phyloP scores from a whole-genome alignment of 2,113 vertebrate genomes.

The Nannospalax galili region DNA sequence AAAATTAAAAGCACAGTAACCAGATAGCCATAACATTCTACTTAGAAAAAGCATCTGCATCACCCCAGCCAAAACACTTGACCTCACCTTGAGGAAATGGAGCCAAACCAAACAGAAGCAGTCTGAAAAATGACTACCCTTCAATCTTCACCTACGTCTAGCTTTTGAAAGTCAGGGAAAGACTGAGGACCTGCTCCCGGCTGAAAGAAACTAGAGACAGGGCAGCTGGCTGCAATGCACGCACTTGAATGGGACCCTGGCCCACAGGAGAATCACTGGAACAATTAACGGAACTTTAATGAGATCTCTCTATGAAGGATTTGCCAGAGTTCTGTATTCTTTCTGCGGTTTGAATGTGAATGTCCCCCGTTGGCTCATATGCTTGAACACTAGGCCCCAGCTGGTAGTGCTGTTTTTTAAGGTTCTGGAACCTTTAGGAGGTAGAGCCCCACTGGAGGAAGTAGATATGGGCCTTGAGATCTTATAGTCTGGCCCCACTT shows the following conservation, averaged over 20 bases:
- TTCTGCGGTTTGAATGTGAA: background rate
- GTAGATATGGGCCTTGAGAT: background rate
- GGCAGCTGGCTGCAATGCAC: background rate
- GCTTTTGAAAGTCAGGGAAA: background rate
- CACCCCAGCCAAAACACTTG: background rate
- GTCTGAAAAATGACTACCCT: background rate
- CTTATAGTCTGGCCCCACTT: background rate
- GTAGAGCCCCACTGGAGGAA: background rate
- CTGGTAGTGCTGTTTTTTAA: background rate
- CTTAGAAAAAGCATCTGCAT: background rate
- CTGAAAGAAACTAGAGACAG: background rate
- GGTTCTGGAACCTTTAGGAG: too few species aligned
- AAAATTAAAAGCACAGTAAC: background rate
- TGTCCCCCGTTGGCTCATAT: background rate
- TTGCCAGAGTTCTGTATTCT: background rate
- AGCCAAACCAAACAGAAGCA: background rate
- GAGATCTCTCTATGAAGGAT: background rate
- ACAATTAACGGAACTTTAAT: background rate
- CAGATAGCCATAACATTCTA: background rate
- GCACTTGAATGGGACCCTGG: background rate
- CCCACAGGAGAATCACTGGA: background rate
- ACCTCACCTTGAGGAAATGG: background rate
- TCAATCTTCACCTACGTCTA: background rate
- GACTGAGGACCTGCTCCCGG: background rate
- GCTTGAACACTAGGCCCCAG: background rate